Conservation (phyloP, 2,113 vertebrate species). For the Limnothrissa miodon region DNA sequence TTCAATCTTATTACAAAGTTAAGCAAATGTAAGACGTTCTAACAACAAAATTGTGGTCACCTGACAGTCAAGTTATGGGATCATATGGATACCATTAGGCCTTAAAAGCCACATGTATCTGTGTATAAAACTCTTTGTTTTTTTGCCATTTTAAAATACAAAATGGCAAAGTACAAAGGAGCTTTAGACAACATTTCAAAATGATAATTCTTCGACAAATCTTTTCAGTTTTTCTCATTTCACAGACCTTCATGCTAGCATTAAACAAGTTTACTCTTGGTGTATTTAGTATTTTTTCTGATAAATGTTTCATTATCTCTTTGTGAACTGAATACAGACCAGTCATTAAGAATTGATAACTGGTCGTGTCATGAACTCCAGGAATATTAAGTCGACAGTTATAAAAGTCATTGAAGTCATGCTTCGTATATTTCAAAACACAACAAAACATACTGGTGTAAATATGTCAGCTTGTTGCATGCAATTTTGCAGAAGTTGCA, state of each 20-base stretch:
- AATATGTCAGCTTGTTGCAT: background rate
- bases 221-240: background rate
- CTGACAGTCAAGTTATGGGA: background rate
- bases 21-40: background rate
- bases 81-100: background rate
- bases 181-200: background rate
- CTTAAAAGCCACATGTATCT: background rate
- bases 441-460: background rate
- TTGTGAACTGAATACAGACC: constrained; percentile 67
- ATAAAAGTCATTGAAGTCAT: constrained; percentile 41
- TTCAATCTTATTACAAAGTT: background rate
- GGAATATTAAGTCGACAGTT: constrained; percentile 69
- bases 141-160: background rate
- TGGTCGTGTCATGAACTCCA: constrained; percentile 71
- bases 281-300: constrained; percentile 68
- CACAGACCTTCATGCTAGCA: constrained; percentile 38
- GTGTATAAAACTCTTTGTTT: background rate
- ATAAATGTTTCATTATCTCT: constrained; percentile 82
- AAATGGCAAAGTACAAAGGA: too few species aligned
- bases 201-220: background rate
- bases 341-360: constrained; percentile 83
- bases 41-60: background rate
- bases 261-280: constrained; percentile 55
- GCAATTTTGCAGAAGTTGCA: too few species aligned
- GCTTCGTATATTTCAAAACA: background rate